Base-by-base conservation (phyloP, 2,113 vertebrate species). In the Perca schrenkii region DNA sequence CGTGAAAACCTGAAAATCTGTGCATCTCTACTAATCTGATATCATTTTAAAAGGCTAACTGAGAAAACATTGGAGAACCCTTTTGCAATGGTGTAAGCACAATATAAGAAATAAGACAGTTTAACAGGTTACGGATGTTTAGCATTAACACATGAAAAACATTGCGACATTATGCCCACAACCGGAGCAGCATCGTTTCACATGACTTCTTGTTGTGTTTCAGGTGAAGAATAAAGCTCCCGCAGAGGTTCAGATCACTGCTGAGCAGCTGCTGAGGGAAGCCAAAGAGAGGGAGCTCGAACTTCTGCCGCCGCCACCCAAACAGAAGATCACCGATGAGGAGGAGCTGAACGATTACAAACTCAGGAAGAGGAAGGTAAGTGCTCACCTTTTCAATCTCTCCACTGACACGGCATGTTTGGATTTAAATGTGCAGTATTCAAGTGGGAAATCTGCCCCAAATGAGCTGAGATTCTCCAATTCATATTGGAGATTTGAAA, bases 141-240 rank as follows among this genome's bases (percentile, higher is more conserved):
- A 3, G 62, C 19, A 15, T 47, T 16, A 25, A 65, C n/a, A 25
- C 63, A 16, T 15, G 6, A 6, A 25, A 8, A 28, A 0, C 34
- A 13, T 21, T 3, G 22, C 4, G 4, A 31, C 25, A 19, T 52
- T 31, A 5, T 4, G 47, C 43, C 49, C 25, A 3, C 2, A 6
- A 36, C 11, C n/a, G 19, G 0, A 22, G 19, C 13, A 1, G 8
- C 36, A 1, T n/a, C 17, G 4, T 54, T 19, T 57, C 12, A 17
- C 47, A 63, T 0, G 16, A 15, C 6, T 46, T n/a, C 56, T 25
- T 73, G 11, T 50, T 40, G 40, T 80, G 14, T 83, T 86, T 36
- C 74, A 99, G 98, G 98, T 99, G 82, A 99, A 99, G 84, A 99
- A 99, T 28, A 99, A 99, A 96, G 98, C 98, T 0, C 98, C 98